These are phyloP conservation scores for Nesogale talazaci DNA, from an alignment of 2,113 vertebrate species.

Conservation along the genomic window DNA sequence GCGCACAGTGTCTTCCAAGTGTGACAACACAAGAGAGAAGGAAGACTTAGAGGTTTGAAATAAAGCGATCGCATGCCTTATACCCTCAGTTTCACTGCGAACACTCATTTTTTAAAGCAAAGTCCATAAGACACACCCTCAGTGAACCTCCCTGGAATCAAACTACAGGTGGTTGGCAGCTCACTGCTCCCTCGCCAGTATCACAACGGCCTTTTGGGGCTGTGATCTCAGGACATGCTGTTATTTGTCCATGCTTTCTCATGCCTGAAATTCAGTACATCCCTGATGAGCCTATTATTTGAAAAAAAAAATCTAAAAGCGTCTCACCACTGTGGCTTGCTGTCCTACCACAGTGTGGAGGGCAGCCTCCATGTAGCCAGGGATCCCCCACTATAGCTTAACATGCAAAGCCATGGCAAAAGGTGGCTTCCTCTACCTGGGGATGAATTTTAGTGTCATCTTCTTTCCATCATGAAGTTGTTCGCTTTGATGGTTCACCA, in stretches of 20 bases:
- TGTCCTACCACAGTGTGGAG: background rate
- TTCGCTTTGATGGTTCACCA: slow-evolving; percentile 1
- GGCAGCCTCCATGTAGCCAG: background rate
- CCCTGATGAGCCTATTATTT: slow-evolving; percentile 16
- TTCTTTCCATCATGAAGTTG: background rate
- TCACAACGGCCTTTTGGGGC: background rate
- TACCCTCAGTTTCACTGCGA: slow-evolving; percentile 32
- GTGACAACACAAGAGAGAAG: slow-evolving; percentile 63
- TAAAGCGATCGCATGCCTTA: slow-evolving; percentile 63
- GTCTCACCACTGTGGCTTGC: background rate
- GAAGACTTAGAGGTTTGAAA: slow-evolving; percentile 86
- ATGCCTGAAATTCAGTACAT: background rate
- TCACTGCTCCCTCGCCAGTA: background rate
- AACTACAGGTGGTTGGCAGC: background rate
- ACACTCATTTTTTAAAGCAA: slow-evolving; percentile 47
- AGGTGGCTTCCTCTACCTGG: background rate
- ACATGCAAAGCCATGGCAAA: background rate
- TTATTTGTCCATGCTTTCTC: slow-evolving; percentile 11
- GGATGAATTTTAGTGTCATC: background rate
- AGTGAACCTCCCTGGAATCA: slow-evolving; percentile 31
- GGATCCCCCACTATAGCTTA: background rate
- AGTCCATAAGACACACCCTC: background rate
- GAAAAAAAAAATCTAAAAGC: background rate
- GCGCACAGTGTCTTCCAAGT: slow-evolving; percentile 78
- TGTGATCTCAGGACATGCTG: background rate